Percentiles rank a stretch among this genome's conserved stretches.
These are phyloP conservation scores for Ferdinandea cuprea DNA, from an alignment of 2,888 invertebrate genomes.

Conservation along the genomic window DNA sequence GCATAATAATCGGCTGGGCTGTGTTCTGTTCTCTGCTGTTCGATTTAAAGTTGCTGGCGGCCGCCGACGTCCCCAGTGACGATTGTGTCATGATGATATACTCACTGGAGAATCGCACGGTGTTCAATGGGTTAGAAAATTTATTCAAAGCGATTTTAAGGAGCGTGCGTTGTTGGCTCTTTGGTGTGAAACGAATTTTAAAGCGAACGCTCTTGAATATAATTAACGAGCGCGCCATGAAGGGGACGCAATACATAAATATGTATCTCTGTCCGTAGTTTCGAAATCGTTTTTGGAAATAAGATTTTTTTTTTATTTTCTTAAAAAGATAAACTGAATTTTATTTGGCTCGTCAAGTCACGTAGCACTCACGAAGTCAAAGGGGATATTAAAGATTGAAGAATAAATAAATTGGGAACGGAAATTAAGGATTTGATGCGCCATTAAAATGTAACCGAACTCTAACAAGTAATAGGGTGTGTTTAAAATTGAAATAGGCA, in stretches of 20 bases:
- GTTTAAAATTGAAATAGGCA: too few relatives aligned
- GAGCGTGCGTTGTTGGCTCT: slow-evolving; percentile 71
- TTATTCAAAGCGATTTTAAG: slow-evolving; percentile 74
- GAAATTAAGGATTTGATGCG: not conserved
- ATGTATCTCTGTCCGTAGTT: slow-evolving; percentile 37
- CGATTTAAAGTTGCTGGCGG: slow-evolving; percentile 53
- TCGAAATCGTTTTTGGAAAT: slow-evolving; percentile 14
- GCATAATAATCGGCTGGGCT: slow-evolving; percentile 66
- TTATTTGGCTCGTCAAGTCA: slow-evolving; percentile 21
- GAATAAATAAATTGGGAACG: not conserved
- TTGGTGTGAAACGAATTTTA: slow-evolving; percentile 73
- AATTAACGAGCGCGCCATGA: slow-evolving; percentile 35
- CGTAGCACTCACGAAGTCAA: slow-evolving; percentile 23
- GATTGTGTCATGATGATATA: slow-evolving; percentile 31
- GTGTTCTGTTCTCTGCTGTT: slow-evolving; percentile 8
- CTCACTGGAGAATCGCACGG: slow-evolving; percentile 32
- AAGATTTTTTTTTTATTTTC: slow-evolving; percentile 6
- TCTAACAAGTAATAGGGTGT: too few relatives aligned
- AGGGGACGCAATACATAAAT: not conserved
- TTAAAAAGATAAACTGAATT: slow-evolving; percentile 1
- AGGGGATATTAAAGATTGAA: slow-evolving; percentile 21
- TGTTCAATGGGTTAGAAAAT: slow-evolving; percentile 74
- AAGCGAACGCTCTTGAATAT: slow-evolving; percentile 47
- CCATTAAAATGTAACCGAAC: too few relatives aligned
- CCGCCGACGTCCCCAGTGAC: slow-evolving; percentile 36